Conservation (phyloP, 2,113 vertebrate genomes). For the Xiphias gladius region DNA sequence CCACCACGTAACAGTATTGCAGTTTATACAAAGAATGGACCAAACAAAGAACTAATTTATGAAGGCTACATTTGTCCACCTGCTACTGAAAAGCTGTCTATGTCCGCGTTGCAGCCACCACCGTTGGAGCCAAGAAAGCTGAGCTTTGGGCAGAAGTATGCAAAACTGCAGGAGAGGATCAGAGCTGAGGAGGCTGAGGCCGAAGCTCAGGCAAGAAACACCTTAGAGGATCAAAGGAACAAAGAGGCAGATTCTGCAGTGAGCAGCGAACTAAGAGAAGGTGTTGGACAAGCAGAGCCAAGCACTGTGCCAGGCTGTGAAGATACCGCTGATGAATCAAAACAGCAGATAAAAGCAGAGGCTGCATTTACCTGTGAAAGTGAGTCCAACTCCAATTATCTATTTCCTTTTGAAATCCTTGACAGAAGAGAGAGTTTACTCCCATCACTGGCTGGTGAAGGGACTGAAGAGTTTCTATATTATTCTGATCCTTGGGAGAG, state of each 20-base stretch:
- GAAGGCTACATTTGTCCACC: conserved; percentile 22
- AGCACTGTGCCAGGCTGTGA: accelerated
- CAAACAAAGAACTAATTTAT: neutral
- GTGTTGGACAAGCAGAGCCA: neutral
- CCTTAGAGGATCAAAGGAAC: neutral
- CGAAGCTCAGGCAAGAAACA: neutral
- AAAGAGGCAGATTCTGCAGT: neutral
- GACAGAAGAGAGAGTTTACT: neutral
- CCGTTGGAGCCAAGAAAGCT: accelerated
- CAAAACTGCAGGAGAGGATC: neutral
- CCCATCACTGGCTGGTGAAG: neutral
- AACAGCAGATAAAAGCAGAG: neutral
- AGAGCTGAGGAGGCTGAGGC: neutral
- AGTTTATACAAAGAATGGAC: neutral
- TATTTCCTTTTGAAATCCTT: neutral
- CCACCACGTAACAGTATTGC: neutral
- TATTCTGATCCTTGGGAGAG: neutral
- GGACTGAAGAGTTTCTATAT: neutral
- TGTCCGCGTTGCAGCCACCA: neutral
- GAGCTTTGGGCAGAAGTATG: accelerated
- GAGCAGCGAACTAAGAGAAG: accelerated
- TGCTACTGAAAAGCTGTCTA: neutral
- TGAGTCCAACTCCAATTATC: neutral
- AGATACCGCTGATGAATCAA: neutral
- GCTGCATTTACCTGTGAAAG: neutral